Percentiles rank a stretch among this genome's conserved stretches.
Conservation (phyloP, 2,888 invertebrate genomes). For the Exephanes ischioxanthus region DNA sequence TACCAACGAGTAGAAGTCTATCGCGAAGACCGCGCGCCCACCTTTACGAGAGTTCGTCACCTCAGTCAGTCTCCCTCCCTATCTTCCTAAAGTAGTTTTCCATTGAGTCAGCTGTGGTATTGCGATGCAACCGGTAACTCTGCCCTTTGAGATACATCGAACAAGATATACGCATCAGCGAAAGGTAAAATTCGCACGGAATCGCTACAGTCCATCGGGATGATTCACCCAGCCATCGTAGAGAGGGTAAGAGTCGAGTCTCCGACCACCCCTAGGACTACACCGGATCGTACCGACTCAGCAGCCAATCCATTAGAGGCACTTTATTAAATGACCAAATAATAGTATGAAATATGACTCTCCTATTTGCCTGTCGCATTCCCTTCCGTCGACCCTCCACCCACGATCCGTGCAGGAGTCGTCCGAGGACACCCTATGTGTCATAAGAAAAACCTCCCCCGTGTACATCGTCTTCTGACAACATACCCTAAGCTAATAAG, state of each 20-base stretch:
- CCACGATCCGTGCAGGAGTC: neutral
- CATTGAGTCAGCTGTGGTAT: neutral
- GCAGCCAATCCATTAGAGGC: slow-evolving; percentile 78
- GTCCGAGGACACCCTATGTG: neutral
- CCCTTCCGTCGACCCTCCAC: slow-evolving; percentile 15
- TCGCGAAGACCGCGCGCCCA: neutral
- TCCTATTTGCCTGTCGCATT: slow-evolving; percentile 67
- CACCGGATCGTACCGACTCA: slow-evolving; percentile 13
- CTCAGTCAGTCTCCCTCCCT: neutral
- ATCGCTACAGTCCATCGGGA: slow-evolving; percentile 56
- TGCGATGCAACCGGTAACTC: neutral
- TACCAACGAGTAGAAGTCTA: slow-evolving; percentile 10
- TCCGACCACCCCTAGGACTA: neutral
- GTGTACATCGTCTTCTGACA: neutral
- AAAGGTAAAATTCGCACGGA: slow-evolving; percentile 26
- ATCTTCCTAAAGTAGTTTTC: neutral
- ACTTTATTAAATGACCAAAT: slow-evolving; percentile 81
- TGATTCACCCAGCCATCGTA: slow-evolving; percentile 50
- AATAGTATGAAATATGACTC: slow-evolving; percentile 80
- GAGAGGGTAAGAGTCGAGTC: slow-evolving; percentile 28
- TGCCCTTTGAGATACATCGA: neutral
- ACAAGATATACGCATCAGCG: neutral
- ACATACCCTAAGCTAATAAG: slow-evolving; percentile 19
- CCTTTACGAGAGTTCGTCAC: slow-evolving; percentile 14
- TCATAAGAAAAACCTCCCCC: neutral